phyloP scores from a whole-genome alignment of 1,140 invertebrate species.

The Maconellicoccus hirsutus region DNA sequence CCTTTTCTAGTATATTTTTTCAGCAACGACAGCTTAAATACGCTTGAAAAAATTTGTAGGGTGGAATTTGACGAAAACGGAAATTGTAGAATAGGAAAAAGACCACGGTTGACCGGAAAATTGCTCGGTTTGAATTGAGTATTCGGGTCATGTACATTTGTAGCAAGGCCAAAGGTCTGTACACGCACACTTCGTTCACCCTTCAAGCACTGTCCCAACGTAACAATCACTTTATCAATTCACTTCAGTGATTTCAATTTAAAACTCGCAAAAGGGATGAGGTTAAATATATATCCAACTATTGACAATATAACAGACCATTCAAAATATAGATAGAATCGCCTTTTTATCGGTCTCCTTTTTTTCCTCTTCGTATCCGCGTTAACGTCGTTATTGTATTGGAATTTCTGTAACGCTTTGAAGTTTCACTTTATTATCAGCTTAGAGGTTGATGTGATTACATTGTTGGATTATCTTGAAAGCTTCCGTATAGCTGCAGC shows the following conservation, averaged over 20 bases:
- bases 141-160: slow-evolving; percentile 20
- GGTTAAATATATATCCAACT: neutral
- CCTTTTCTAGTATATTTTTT: slow-evolving; percentile 3
- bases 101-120: slow-evolving; percentile 20
- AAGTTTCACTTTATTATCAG: neutral
- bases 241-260: slow-evolving; percentile 21
- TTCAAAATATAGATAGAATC: slow-evolving; percentile 12
- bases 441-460: neutral
- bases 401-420: neutral
- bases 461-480: neutral
- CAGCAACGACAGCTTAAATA: slow-evolving; percentile 17
- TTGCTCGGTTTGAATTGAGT: slow-evolving; percentile 8
- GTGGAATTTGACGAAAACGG: slow-evolving; percentile 4
- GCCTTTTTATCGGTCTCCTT: neutral
- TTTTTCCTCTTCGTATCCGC: neutral
- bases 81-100: slow-evolving; percentile 14
- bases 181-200: neutral
- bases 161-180: neutral
- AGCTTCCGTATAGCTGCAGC: neutral
- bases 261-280: neutral
- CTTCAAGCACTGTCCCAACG: neutral
- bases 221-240: slow-evolving; percentile 22
- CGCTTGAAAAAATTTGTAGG: slow-evolving; percentile 17
- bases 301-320: neutral
- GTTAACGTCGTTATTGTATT: neutral